These are phyloP conservation scores for Diarsia rubi DNA, from an alignment of 2,888 invertebrate species.

Conservation along the genomic window DNA sequence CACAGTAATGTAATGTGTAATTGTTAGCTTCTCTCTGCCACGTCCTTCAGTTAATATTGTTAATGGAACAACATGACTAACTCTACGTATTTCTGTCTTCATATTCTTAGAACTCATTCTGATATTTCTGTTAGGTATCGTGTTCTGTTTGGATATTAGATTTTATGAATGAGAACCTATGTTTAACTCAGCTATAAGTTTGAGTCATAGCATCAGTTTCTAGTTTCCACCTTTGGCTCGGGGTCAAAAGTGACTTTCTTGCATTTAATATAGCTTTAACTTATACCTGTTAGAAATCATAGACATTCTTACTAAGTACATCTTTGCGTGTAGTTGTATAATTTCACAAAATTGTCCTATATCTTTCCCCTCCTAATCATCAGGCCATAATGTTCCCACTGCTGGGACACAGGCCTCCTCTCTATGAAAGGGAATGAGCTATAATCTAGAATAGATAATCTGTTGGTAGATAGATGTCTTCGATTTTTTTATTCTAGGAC, in stretches of 20 bases:
- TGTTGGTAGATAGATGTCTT: no score
- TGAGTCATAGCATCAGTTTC: conserved; percentile 48
- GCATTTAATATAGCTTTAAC: conserved; percentile 17
- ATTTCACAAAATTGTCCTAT: conserved; percentile 9
- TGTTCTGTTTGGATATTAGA: conserved; percentile 41
- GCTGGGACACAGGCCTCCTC: no score
- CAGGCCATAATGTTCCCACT: no score
- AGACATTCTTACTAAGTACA: conserved; percentile 1
- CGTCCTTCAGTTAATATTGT: conserved; percentile 76
- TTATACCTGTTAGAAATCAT: conserved; percentile 36
- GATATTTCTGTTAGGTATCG: conserved; percentile 40
- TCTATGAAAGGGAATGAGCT: no score
- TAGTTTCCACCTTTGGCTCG: conserved; percentile 39
- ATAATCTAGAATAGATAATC: no score
- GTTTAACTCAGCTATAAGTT: conserved; percentile 34
- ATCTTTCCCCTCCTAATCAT: neutral
- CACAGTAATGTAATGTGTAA: conserved; percentile 68
- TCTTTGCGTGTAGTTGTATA: neutral
- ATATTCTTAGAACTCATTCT: conserved; percentile 51
- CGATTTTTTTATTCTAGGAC: no score
- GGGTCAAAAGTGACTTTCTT: conserved; percentile 48
- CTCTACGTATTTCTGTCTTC: conserved; percentile 49
- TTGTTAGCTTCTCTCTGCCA: conserved; percentile 73
- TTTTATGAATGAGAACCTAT: conserved; percentile 36
- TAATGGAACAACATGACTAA: conserved; percentile 68